Evolutionary conservation across 53 echinoderm and acorn worm genomes (phyloP), one percentile per base, ranked within the genome.

Genomic region (Stichopus horrens): DNA sequence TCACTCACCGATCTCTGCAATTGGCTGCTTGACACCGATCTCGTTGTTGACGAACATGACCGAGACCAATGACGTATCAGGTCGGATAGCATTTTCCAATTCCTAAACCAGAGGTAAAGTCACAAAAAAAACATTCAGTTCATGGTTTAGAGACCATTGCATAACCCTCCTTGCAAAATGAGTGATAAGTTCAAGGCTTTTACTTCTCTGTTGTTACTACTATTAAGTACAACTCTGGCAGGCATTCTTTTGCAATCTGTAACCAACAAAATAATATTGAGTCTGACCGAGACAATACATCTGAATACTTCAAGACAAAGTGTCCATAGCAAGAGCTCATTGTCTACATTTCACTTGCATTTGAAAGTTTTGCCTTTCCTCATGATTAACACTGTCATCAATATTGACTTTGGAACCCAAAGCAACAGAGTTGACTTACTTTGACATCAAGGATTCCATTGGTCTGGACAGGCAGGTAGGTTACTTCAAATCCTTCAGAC

Each of bases 31-130:
- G 74, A 97, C 98, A 57, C 98, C 98, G 51, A 97, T 97, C 55
- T 97, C 98, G 90, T 97, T 97, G 66, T 97, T 97, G 54, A 97
- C 92, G 68, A 90, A 89, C 98, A 97, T 97, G 65, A 97, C 89
- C 53, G 95, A 95, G 19, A 92, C 94, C 76, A 97, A 89, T 6
- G 93, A 89, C 9, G 98, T 97, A 85, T 97, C 98, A 74, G 95
- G 94, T 75, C 98, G 90, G 57, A 97, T 90, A 9, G 95, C 90
- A 16, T 86, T 94, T 74, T 97, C 98, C 74, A 97, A 88, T 9
- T 90, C 94, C 98, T 97, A 57, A 59, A 56, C 8, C 21, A 54
- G 13, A 71, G 19, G 19, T 18, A 7, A 16, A 71, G 14, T 16
- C n/a, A 71, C 18, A 37, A 10, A 76, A 20, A 11, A 76, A 76